Conservation (phyloP, 2,888 invertebrate genomes). For the Coecobrya sp. region DNA sequence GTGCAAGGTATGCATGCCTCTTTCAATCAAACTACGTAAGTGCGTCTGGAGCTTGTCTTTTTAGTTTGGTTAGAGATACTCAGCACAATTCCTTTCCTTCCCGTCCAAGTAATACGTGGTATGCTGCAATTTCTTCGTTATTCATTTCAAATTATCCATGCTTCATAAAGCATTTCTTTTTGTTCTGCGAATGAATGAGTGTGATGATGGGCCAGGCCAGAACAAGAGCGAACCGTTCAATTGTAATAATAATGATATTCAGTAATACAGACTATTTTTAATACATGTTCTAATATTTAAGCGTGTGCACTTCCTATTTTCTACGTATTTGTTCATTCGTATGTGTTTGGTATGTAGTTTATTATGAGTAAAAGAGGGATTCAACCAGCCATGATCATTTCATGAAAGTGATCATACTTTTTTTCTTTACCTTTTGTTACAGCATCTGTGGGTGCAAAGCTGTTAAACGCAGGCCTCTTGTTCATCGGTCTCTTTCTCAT, state of each 20-base stretch:
- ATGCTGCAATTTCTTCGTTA: constrained; percentile 31
- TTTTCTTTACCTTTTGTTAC: constrained; percentile 57
- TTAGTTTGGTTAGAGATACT: too few species aligned
- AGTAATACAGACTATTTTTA: not conserved
- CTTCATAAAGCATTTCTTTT: constrained; percentile 49
- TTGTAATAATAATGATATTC: constrained; percentile 31
- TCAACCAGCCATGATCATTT: constrained; percentile 51
- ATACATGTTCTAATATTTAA: constrained; percentile 31
- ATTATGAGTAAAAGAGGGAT: constrained; percentile 22
- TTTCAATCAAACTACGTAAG: too few species aligned
- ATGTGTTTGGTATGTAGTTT: not conserved
- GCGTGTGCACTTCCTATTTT: constrained; percentile 44
- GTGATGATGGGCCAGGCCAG: constrained; percentile 6
- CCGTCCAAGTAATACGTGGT: not conserved
- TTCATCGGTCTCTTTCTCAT: constrained; percentile 91
- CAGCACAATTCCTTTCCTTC: not conserved
- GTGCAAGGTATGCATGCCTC: not conserved
- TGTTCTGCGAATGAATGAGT: constrained; percentile 19
- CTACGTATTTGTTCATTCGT: constrained; percentile 25
- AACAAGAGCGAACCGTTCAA: not conserved
- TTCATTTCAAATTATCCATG: constrained; percentile 72
- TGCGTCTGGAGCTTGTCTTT: too few species aligned
- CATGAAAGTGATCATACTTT: constrained; percentile 33
- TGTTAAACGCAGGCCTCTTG: constrained; percentile 89
- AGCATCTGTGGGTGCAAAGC: constrained; percentile 88